Conservation (phyloP, 2,113 vertebrate genomes). For the Podarcis muralis region DNA sequence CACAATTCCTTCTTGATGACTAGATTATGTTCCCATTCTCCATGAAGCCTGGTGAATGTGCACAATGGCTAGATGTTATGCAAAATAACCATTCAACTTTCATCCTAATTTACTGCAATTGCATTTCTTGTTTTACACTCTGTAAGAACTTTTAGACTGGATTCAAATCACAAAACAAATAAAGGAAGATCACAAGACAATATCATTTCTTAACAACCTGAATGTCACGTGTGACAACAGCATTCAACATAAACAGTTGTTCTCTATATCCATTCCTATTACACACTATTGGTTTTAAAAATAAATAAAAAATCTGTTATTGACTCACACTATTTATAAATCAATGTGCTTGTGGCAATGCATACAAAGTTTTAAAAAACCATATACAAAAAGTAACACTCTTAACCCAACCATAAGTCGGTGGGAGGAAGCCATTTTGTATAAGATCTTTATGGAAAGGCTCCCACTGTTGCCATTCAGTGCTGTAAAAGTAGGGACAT, state of each 20-base stretch:
- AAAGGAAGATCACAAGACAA: neutral
- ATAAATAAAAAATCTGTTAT: no score
- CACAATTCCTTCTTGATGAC: no score
- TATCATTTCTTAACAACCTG: neutral
- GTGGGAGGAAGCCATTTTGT: neutral
- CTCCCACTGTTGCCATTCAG: neutral
- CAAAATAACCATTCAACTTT: no score
- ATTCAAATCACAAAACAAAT: neutral
- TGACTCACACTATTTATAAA: no score
- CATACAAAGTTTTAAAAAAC: neutral
- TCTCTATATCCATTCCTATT: neutral
- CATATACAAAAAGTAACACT: neutral
- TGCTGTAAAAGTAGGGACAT: conserved; percentile 35
- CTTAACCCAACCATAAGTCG: neutral
- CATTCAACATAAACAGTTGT: neutral
- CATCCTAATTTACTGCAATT: no score
- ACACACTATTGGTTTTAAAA: neutral
- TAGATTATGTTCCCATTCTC: no score
- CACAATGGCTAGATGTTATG: no score
- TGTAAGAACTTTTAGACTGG: neutral
- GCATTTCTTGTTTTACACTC: neutral
- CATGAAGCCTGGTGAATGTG: no score
- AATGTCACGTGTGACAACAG: neutral
- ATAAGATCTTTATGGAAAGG: neutral
- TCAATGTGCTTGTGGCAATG: neutral